Conservation (phyloP, 2,797 vertebrate genomes). For the Coccyzus lansbergi region DNA sequence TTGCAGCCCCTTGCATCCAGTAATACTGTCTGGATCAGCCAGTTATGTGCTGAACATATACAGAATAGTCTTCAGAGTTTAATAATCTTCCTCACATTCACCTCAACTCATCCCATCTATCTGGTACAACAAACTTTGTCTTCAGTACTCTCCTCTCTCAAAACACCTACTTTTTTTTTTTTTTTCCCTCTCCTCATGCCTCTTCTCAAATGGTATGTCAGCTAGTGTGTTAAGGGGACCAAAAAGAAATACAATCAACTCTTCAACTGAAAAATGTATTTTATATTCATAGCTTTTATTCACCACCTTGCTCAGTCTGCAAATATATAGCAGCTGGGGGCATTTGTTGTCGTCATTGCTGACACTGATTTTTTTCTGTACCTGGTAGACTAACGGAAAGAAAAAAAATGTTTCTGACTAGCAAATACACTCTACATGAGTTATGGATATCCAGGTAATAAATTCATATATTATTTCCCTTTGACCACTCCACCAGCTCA, state of each 20-base stretch:
- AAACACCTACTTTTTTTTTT: neutral
- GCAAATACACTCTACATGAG: neutral
- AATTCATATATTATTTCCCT: neutral
- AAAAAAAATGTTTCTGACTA: neutral
- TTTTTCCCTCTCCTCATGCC: fast-evolving
- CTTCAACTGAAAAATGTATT: neutral
- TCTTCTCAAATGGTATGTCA: neutral
- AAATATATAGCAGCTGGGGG: neutral
- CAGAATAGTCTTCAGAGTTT: neutral
- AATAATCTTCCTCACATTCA: neutral
- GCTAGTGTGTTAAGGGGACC: neutral
- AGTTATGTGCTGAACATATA: neutral
- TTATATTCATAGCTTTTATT: neutral
- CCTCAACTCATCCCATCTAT: neutral
- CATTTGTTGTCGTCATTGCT: neutral
- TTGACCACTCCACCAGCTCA: neutral
- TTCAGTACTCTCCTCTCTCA: neutral
- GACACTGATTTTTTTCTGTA: neutral
- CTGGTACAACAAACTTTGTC: neutral
- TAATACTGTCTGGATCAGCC: neutral
- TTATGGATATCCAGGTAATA: neutral
- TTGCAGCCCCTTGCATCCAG: neutral
- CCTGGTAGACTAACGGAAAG: neutral
- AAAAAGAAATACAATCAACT: neutral
- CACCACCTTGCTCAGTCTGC: neutral